Base-by-base conservation (phyloP, 2,797 vertebrate species). In the Arrhamphus sclerolepis region DNA sequence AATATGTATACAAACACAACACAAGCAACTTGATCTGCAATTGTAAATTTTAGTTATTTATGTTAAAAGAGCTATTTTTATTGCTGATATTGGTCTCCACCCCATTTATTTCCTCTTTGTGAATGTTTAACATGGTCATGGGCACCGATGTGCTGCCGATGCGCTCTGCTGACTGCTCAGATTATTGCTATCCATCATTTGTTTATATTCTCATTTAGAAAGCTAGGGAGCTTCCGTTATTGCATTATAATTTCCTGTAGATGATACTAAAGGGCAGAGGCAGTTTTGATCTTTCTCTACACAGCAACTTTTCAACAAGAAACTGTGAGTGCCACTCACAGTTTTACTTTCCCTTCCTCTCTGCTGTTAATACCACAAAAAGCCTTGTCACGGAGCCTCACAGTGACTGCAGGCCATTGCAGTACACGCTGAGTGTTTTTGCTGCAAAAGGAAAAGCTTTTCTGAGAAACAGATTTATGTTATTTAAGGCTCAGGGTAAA, bases 101-200 rank as follows among this genome's bases (percentile, higher is more conserved):
- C 39, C 47, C 49, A 61, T 82, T 85, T 69, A 70, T 75, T 78
- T 62, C 66, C 34, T 48, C n/a, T 60, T 54, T 50, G 55, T 38
- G 51, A 71, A 75, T 43, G 44, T 78, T 77, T 74, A 58, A 72
- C 62, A 53, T 68, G 72, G 64, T 75, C 51, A 62, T 73, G 52
- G 81, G 75, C 40, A 73, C 76, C 46, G 57, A n/a, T n/a, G 63
- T 70, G 67, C 67, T 52, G 73, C 80, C 42, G 76, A 63, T 54
- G 54, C 46, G 78, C 87, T 90, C 78, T 34, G 78, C 77, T 86
- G 86, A 71, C 77, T 75, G 57, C 78, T 84, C 74, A 87, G 81
- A 92, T 90, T 87, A 90, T 88, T 77, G 54, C 71, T 68, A 88
- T 90, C 87, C 88, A 90, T 91, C 88, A 92, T 88, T 88, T 88